phyloP scores from a whole-genome alignment of 2,888 invertebrate species.

The Coecobrya sp. region DNA sequence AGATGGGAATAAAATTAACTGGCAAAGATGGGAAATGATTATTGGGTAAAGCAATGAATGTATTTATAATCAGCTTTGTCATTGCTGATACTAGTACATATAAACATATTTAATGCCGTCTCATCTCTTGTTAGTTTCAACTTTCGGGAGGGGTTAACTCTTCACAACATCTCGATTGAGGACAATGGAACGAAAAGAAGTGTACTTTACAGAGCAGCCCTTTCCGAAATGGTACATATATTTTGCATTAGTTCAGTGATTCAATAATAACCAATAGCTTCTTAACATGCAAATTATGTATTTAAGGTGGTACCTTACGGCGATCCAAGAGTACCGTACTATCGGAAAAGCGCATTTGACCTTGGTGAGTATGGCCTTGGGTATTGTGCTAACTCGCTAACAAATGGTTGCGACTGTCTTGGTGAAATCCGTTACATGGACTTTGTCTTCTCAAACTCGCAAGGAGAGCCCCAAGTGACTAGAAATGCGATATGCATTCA shows the following conservation, averaged over 20 bases:
- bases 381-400: constrained; percentile 33
- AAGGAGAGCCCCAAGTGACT: constrained; percentile 49
- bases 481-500: constrained; percentile 68
- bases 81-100: neutral
- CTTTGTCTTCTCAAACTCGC: constrained; percentile 57
- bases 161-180: constrained; percentile 70
- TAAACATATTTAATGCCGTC: neutral
- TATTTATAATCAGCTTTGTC: neutral
- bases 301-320: constrained; percentile 73
- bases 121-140: constrained; percentile 59
- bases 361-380: constrained; percentile 80
- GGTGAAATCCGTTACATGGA: constrained; percentile 74
- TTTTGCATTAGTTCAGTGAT: too few relatives aligned
- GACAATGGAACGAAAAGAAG: constrained; percentile 67
- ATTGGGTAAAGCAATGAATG: constrained; percentile 49
- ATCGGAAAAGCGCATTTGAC: constrained; percentile 75
- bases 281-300: too few relatives aligned
- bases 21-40: constrained; percentile 78
- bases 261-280: too few relatives aligned
- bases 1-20: constrained; percentile 70
- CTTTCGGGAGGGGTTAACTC: constrained; percentile 76
- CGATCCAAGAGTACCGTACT: constrained; percentile 72
- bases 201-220: constrained; percentile 69
- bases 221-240: constrained; percentile 79
- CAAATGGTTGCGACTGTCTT: constrained; percentile 67